A percentile compares a stretch with the other conserved stretches of the same genome.
Evolutionary conservation across 2,113 vertebrate genomes (phyloP).

Genomic region (Thryonomys swinderianus): DNA sequence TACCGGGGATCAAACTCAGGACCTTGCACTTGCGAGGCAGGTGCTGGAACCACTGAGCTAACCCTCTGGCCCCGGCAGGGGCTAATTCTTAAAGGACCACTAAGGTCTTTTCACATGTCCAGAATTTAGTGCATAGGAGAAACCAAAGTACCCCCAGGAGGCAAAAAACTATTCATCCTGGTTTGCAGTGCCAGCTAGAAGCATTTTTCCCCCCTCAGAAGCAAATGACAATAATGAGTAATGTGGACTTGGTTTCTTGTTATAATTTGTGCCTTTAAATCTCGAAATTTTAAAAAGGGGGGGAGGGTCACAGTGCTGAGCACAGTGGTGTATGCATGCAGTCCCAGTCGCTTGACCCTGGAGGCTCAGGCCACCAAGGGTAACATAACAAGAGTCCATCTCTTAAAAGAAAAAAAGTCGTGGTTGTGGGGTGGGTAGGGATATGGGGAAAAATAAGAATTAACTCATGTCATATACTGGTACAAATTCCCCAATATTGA

Average conservation of each 20-base stretch:
- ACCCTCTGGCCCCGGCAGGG: too few relatives aligned
- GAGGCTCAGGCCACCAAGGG: not conserved
- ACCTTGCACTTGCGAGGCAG: too few relatives aligned
- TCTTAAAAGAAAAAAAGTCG: not conserved
- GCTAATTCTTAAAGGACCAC: not conserved
- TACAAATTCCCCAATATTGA: too few relatives aligned
- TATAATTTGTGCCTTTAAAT: constrained; percentile 41
- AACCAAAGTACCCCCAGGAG: not conserved
- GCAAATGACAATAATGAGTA: not conserved
- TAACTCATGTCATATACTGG: too few relatives aligned
- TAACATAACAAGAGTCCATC: not conserved
- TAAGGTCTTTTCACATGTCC: not conserved
- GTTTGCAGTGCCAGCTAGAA: constrained; percentile 7
- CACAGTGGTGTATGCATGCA: too few relatives aligned
- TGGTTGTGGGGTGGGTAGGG: too few relatives aligned
- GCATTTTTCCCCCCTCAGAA: not conserved
- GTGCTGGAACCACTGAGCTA: too few relatives aligned
- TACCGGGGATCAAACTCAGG: too few relatives aligned
- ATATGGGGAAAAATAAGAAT: too few relatives aligned
- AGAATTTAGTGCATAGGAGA: constrained; percentile 8
- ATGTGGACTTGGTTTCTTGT: not conserved
- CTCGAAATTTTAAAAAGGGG: not conserved
- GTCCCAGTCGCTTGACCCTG: not conserved
- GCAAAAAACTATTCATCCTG: not conserved
- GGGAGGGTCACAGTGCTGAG: not conserved